Evolutionary conservation across 2,888 invertebrate species (phyloP), one percentile per base, ranked within the genome.

Genomic region (Trachelus tabidus): DNA sequence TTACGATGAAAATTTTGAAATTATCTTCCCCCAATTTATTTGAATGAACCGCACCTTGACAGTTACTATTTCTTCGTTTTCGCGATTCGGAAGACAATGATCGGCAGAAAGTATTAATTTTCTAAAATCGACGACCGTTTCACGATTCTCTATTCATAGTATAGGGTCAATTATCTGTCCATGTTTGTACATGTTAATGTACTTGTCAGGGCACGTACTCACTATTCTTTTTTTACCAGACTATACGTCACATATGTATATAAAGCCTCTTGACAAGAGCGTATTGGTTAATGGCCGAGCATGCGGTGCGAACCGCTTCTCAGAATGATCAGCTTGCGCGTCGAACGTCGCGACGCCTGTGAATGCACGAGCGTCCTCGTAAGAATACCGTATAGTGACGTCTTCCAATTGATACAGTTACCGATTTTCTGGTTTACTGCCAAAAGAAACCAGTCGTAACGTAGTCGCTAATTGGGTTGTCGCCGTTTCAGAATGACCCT

Each of bases 301-400:
- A 76, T 77, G 78, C 80, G 76, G 81, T 78, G 78, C 37, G 74
- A 81, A 81, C 81, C 81, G 80, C 81, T 81, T 81, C 79, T 73
- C 78, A 30, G 68, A 77, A 69, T 34, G 34, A 23, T 69, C 31
- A 40, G 56, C 40, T 56, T 9, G 40, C 23, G 40, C 23, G 6
- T 56, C 40, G 40, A 23, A 23, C 40, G 40, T 56, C 40, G 40
- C 40, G 40, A 56, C 40, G 40, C 40, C 23, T 56, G 40, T 56
- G 23, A 56, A 56, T 23, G 40, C 40, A 15, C 6, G 23, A 56
- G 40, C 40, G 40, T 56, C 40, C 23, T 56, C 40, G 23, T 9
- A 56, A 56, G 40, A 56, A 23, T 56, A 56, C 40, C 40, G 40
- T 56, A 56, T 9, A 23, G 40, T 56, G 40, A 23, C 23, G 40